Evolutionary conservation across 2,113 vertebrate genomes (phyloP), one percentile per base, ranked within the genome.

Genomic region (Colinus virginianus): DNA sequence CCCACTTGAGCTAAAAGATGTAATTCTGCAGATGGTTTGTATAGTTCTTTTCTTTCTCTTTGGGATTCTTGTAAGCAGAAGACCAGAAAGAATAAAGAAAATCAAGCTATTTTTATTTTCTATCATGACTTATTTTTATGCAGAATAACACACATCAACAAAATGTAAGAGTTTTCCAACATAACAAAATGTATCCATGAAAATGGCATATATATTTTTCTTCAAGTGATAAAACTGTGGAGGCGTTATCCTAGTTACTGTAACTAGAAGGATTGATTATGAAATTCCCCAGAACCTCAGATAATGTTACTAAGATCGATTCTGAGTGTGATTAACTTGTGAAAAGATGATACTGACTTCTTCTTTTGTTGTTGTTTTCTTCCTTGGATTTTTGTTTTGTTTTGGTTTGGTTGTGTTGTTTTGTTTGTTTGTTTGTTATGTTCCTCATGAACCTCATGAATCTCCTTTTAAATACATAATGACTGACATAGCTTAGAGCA

Each of bases 231-330:
- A 67, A 88, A 82, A 40, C 15, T 45, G 8, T 58, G 25, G 3
- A 66, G 67, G 1, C 32, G 59, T 58, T n/a, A 20, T n/a, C 55
- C 55, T 58, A 19, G 30, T 7, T 58, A 58, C 12, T 7, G 32
- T 58, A n/a, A 58, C 32, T 19, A 58, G 10, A 56, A 56, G 55
- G 32, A 78, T 4, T 13, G 5, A n/a, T 45, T n/a, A 45, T 40
- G 21, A 76, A 78, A 74, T 38, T 36, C 84, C 13, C 10, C 38
- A 70, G 21, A 3, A 56, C n/a, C 13, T 88, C 23, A 67, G 26
- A 36, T 74, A 49, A 38, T 7, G 36, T 59, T 53, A 78, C 1
- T 66, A 3, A 8, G 63, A 18, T 1, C 1, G 64, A 42, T 0
- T 18, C 80, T 86, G 34, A 74, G 42, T 45, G 5, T 36, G 5